A percentile compares a stretch with the other conserved stretches of the same genome.
phyloP scores from a whole-genome alignment of 2,797 vertebrate genomes.

The Megaceryle alcyon region DNA sequence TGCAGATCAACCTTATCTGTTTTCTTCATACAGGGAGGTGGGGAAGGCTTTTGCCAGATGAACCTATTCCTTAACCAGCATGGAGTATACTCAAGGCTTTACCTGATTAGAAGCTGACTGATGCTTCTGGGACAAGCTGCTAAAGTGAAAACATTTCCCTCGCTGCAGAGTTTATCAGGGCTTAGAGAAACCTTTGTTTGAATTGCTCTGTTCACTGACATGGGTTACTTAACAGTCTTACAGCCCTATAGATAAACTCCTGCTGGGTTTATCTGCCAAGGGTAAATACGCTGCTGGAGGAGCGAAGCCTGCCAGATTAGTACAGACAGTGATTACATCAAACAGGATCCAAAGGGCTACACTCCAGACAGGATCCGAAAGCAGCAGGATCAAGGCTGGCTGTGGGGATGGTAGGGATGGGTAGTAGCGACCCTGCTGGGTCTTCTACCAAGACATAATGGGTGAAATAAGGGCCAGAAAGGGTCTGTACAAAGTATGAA shows the following conservation, averaged over 20 bases:
- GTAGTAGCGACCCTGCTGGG: not conserved
- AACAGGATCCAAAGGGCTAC: not conserved
- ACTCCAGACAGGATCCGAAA: not conserved
- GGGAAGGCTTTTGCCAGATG: not conserved
- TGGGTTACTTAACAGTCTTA: slow-evolving; percentile 35
- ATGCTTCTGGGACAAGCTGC: not conserved
- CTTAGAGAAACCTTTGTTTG: slow-evolving; percentile 35
- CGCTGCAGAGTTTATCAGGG: not conserved
- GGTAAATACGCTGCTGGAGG: not conserved
- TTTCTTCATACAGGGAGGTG: not conserved
- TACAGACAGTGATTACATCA: not conserved
- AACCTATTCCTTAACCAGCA: not conserved
- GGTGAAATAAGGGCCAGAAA: not conserved
- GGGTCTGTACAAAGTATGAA: not conserved
- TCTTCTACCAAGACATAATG: not conserved
- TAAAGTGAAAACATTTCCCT: slow-evolving; percentile 27
- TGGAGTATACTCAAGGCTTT: not conserved
- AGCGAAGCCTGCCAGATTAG: not conserved
- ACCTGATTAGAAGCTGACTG: not conserved
- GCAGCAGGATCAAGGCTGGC: not conserved
- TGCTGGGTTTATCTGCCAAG: not conserved
- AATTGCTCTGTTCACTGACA: not conserved
- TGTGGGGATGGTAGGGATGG: not conserved
- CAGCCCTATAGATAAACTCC: slow-evolving; percentile 56
- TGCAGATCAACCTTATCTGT: not conserved